Conservation (phyloP, 2,888 invertebrate species). For the Seira sanloemensis region DNA sequence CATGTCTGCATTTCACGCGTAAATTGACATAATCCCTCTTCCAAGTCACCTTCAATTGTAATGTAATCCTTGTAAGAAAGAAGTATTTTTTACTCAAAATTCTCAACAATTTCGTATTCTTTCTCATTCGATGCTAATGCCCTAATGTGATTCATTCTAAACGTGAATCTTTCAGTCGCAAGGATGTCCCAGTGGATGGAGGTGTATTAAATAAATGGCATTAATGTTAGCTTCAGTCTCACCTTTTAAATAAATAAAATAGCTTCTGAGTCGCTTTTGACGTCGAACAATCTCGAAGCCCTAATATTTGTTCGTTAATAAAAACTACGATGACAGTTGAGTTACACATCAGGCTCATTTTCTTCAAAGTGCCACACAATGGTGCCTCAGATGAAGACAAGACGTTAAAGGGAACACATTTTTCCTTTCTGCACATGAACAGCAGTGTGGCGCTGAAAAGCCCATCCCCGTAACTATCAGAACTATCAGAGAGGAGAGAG, state of each 20-base stretch:
- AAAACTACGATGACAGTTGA: neutral
- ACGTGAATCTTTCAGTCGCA: too few species aligned
- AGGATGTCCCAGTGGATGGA: neutral
- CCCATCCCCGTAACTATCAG: neutral
- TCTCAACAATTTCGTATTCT: neutral
- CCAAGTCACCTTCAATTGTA: conserved; percentile 16
- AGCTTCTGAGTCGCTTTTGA: neutral
- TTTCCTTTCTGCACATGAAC: neutral
- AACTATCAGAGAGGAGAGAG: too few species aligned
- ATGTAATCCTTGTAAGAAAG: too few species aligned
- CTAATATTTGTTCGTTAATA: too few species aligned
- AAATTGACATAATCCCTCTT: conserved; percentile 23
- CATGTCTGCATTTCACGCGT: neutral
- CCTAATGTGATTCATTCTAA: neutral
- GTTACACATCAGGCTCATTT: neutral
- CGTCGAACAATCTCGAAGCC: neutral
- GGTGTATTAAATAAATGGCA: neutral
- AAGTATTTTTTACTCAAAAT: too few species aligned
- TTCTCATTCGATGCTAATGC: neutral
- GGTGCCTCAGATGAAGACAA: neutral
- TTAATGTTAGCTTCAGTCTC: neutral
- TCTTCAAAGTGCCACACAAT: neutral
- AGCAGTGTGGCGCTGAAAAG: neutral
- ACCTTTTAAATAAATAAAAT: neutral
- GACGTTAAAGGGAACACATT: neutral